These are phyloP conservation scores for Sesia bembeciformis DNA, from an alignment of 2,888 invertebrate species.

Conservation along the genomic window DNA sequence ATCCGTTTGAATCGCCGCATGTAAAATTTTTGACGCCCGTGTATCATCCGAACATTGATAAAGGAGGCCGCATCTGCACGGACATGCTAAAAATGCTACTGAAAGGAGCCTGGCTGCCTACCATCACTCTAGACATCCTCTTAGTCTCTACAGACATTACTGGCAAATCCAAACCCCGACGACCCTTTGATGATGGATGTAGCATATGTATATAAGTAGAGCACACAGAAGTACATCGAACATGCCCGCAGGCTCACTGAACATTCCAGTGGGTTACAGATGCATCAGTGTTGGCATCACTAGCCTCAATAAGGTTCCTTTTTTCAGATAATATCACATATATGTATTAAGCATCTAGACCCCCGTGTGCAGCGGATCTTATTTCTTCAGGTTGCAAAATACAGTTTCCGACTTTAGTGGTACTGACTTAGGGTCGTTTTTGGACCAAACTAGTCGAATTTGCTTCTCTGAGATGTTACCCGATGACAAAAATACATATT, in stretches of 20 bases:
- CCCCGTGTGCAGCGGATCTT: too few relatives aligned
- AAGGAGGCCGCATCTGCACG: slow-evolving; percentile 87
- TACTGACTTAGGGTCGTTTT: slow-evolving; percentile 14
- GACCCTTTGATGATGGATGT: slow-evolving; percentile 89
- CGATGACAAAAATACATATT: background rate
- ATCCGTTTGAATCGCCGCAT: slow-evolving; percentile 89
- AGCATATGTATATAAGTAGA: slow-evolving; percentile 77
- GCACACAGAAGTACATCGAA: too few relatives aligned
- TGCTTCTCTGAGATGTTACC: slow-evolving; percentile 11
- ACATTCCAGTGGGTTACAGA: too few relatives aligned
- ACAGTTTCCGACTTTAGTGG: slow-evolving; percentile 12
- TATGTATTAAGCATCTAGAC: too few relatives aligned
- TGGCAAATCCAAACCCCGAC: slow-evolving; percentile 88
- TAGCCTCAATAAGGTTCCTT: too few relatives aligned
- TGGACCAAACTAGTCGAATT: slow-evolving; percentile 30
- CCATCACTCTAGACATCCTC: slow-evolving; percentile 81
- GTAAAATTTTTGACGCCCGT: slow-evolving; percentile 86
- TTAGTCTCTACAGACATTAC: slow-evolving; percentile 82
- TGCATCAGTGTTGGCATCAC: too few relatives aligned
- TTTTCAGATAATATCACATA: too few relatives aligned
- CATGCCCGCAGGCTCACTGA: too few relatives aligned
- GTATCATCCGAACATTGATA: slow-evolving; percentile 92
- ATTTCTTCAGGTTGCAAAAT: too few relatives aligned
- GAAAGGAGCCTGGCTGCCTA: slow-evolving; percentile 83
- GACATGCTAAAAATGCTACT: slow-evolving; percentile 91